phyloP scores from a whole-genome alignment of 1,140 invertebrate genomes.

The Apis florea region DNA sequence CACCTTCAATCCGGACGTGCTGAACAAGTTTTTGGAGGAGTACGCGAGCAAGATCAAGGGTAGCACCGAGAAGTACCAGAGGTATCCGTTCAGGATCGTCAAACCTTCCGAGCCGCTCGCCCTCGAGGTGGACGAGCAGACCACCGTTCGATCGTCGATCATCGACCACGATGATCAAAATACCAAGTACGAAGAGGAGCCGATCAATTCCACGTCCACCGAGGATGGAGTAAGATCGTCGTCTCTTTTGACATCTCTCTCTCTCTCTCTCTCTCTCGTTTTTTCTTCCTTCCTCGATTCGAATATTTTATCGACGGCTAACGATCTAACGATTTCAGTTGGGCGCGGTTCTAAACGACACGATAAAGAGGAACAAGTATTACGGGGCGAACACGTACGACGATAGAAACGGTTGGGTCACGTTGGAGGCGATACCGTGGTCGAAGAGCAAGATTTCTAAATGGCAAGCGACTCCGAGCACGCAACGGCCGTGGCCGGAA shows the following conservation, averaged over 20 bases:
- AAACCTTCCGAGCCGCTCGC: conserved; percentile 78
- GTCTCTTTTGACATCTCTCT: background rate
- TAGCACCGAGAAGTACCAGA: conserved; percentile 72
- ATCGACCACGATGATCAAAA: conserved; percentile 65
- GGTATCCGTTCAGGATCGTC: conserved; percentile 77
- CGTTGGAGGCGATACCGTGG: conserved; percentile 88
- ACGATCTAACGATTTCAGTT: conserved; percentile 41
- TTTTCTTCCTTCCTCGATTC: no score
- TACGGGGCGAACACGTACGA: conserved; percentile 83
- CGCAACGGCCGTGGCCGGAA: conserved; percentile 77
- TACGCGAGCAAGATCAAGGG: conserved; percentile 82
- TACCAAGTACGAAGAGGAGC: conserved; percentile 71
- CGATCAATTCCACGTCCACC: conserved; percentile 55
- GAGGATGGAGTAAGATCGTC: conserved; percentile 45
- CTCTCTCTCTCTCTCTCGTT: background rate
- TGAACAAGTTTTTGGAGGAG: conserved; percentile 82
- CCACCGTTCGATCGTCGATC: conserved; percentile 72
- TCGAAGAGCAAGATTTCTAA: conserved; percentile 89
- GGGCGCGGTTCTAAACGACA: conserved; percentile 77
- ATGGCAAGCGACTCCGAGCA: conserved; percentile 85
- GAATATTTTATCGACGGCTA: no score
- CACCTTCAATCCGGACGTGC: conserved; percentile 79
- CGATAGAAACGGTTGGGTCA: conserved; percentile 88
- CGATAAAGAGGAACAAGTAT: conserved; percentile 76
- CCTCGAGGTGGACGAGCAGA: conserved; percentile 75